Evolutionary conservation across 2,113 vertebrate species (phyloP), one percentile per base, ranked within the genome.

Genomic region (Bubo bubo): DNA sequence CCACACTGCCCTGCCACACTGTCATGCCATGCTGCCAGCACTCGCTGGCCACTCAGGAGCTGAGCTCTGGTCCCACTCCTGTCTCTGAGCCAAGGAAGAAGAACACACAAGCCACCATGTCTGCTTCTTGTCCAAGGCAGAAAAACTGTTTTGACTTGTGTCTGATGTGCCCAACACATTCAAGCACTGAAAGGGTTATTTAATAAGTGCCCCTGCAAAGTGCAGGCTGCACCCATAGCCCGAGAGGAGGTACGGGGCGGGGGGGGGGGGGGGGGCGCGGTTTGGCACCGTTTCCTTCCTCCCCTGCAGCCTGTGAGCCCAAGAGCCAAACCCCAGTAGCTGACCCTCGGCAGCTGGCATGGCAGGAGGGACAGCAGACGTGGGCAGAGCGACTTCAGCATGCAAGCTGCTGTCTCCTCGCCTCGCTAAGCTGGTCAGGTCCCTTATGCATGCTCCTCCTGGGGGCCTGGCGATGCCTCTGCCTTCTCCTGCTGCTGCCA

Each of bases 391-490:
- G 3, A 8, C 24, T 35, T 37, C 72, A 37, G 68, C 10, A 11
- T 10, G 20, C 85, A 75, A 88, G 88, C 86, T 86, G 89, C 83
- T 1, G 5, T 11, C 58, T 90, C 58, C 70, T 56, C 0, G 17
- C 58, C 62, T 32, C 0, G 11, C 63, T 58, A 6, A 87, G 91
- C 27, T 8, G 9, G 7, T 26, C 6, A 0, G 6, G 5, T 64
- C 45, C 52, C 60, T 4, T 47, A 6, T 1, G 27, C 12, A 17
- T 3, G 4, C 28, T 62, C 5, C 17, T 59, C 13, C 28, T 4
- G 0, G 3, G 22, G 34, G 18, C 28, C 27, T 5, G 62, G 55
- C 2, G 1, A 0, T 23, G 68, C 75, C 2, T 2, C n/a, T 16
- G 24, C 56, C 59, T 30, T 66, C 82, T 79, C 8, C 79, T 17